A percentile compares a stretch with the other conserved stretches of the same genome.
Conservation (phyloP, 2,888 invertebrate species). For the Caenorhabditis sp. region DNA sequence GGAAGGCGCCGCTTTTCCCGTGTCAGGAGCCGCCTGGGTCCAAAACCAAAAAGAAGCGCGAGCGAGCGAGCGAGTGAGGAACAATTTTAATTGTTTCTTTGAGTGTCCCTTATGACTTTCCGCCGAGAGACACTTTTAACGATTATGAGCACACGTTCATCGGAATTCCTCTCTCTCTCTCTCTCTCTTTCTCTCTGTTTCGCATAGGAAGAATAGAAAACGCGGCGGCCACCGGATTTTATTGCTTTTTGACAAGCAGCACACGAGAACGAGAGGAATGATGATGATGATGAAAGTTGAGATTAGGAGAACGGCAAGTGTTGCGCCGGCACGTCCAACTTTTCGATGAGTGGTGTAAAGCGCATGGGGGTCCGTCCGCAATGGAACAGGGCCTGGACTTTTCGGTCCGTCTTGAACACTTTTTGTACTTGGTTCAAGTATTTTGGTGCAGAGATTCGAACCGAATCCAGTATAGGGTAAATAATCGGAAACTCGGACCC, state of each 20-base stretch:
- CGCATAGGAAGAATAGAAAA: background rate
- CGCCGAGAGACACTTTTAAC: constrained; percentile 41
- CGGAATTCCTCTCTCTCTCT: constrained; percentile 4
- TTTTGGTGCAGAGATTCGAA: no score
- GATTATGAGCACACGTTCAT: constrained; percentile 55
- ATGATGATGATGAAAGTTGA: constrained; percentile 16
- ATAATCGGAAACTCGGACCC: no score
- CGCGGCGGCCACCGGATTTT: constrained; percentile 29
- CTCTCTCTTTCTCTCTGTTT: background rate
- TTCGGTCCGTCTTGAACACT: no score
- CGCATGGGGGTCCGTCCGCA: no score
- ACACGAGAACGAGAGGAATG: constrained; percentile 16
- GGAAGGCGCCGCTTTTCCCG: no score
- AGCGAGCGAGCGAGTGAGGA: constrained; percentile 1
- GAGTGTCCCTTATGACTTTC: background rate
- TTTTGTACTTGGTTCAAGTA: no score
- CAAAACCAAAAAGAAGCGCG: no score
- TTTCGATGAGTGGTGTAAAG: no score
- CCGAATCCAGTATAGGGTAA: no score
- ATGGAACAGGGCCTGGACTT: no score
- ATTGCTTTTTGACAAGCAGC: constrained; percentile 55
- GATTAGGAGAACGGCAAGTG: constrained; percentile 16
- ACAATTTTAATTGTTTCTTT: constrained; percentile 39
- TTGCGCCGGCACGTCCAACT: no score
- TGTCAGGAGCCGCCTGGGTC: no score